These are phyloP conservation scores for Catostylus mosaicus DNA, from an alignment of 30 jellyfish, hydroid and myxozoan species.

Conservation along the genomic window DNA sequence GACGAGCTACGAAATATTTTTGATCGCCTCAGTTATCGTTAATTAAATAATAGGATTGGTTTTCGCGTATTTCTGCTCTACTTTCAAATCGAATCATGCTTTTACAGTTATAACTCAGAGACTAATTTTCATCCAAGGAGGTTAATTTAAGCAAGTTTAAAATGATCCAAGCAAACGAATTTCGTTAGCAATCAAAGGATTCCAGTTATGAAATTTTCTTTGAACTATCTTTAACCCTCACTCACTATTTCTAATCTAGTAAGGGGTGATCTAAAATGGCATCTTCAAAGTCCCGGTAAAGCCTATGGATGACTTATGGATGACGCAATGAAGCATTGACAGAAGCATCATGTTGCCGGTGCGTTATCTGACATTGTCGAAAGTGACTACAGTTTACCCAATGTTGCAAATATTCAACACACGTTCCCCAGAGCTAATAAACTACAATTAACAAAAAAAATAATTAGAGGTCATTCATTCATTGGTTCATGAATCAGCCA, in stretches of 20 bases:
- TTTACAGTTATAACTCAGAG: too few species aligned
- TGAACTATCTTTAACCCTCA: background rate
- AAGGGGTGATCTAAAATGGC: too few species aligned
- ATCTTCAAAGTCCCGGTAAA: too few species aligned
- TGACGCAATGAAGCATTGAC: too few species aligned
- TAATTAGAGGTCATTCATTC: background rate
- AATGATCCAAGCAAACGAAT: background rate
- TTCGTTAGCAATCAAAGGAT: background rate
- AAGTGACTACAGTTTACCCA: background rate
- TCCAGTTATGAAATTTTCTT: too few species aligned
- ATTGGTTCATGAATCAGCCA: background rate
- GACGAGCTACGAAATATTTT: background rate
- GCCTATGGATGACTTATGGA: too few species aligned
- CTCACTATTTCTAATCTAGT: too few species aligned
- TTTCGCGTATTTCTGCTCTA: background rate
- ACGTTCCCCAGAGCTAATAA: background rate
- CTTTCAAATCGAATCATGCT: too few species aligned
- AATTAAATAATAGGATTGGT: background rate
- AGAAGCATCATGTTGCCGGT: background rate
- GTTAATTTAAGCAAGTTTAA: too few species aligned
- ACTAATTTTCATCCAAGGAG: too few species aligned
- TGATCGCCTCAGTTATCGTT: background rate
- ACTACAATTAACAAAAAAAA: too few species aligned
- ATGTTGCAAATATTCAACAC: too few species aligned
- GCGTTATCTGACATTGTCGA: background rate